Evolutionary conservation across 2,113 vertebrate species (phyloP), one percentile per base, ranked within the genome.

Genomic region (Lota lota): DNA sequence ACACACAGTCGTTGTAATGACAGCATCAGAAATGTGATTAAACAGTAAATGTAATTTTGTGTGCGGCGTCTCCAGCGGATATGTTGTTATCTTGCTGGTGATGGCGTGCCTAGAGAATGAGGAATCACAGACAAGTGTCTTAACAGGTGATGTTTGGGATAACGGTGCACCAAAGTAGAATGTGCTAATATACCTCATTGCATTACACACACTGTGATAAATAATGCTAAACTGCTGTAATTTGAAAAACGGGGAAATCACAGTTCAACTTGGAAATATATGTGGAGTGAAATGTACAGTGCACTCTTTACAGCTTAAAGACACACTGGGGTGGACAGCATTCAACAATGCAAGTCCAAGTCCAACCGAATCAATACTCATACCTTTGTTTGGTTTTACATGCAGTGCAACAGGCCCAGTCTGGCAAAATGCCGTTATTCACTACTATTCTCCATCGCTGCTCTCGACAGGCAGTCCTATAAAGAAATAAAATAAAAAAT

Each of bases 11-110:
- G 83, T 88, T 85, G 80, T 83, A 89, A 88, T 87, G 82, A 88
- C 76, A 74, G 76, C 83, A 85, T 87, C 84, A 79, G 36, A 40
- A 10, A 40, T 40, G 36, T 6, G 36, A 40, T 40, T 40, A 6
- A 11, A 6, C 6, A 40, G 84, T 72, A 85, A 92, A 89, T 89
- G 84, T 83, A 88, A 89, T 90, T 90, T 89, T 89, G 79, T 88
- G 88, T 83, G 84, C 85, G 83, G 86, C 79, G 69, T 74, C 85
- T 87, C 79, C 78, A 89, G 87, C 87, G 82, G 84, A 90, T 88
- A 84, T 84, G 86, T 87, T 85, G 36, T 40, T 40, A 88, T 90
- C 85, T 77, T 78, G 79, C 77, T 74, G 72, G 80, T 84, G 68
- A 82, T 74, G 84, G 69, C 74, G 65, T 50, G 77, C 81, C 82